phyloP scores from a whole-genome alignment of 2,888 invertebrate species.

The Sericinus montela region DNA sequence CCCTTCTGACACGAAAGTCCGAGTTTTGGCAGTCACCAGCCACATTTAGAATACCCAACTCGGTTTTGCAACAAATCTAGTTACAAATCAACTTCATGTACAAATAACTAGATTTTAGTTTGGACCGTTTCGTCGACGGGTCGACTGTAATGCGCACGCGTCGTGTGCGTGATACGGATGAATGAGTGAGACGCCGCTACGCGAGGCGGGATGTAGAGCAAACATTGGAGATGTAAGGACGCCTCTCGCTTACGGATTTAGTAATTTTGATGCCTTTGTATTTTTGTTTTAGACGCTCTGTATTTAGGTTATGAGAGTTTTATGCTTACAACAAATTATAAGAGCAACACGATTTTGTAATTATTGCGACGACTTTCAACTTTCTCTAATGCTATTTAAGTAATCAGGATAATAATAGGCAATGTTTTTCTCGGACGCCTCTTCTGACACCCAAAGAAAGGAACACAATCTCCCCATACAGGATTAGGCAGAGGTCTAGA shows the following conservation, averaged over 20 bases:
- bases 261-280: constrained; percentile 9
- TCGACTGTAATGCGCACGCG: constrained; percentile 6
- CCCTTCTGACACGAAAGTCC: too few species aligned
- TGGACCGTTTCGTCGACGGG: constrained; percentile 9
- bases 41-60: neutral
- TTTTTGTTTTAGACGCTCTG: constrained; percentile 9
- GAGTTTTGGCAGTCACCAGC: constrained; percentile 7
- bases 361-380: too few species aligned
- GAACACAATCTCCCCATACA: too few species aligned
- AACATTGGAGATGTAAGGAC: constrained; percentile 16
- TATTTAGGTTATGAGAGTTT: constrained; percentile 12
- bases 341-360: too few species aligned
- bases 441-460: too few species aligned
- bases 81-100: constrained; percentile 8
- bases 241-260: constrained; percentile 12
- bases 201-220: constrained; percentile 10
- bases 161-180: constrained; percentile 12
- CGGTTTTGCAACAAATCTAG: neutral
- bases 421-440: too few species aligned
- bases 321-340: neutral
- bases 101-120: constrained; percentile 6
- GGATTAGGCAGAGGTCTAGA: too few species aligned
- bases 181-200: constrained; percentile 3
- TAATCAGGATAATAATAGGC: too few species aligned
- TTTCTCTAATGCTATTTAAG: too few species aligned